Evolutionary conservation across 2,113 vertebrate genomes (phyloP).

Genomic region (Marmota flaviventris): DNA sequence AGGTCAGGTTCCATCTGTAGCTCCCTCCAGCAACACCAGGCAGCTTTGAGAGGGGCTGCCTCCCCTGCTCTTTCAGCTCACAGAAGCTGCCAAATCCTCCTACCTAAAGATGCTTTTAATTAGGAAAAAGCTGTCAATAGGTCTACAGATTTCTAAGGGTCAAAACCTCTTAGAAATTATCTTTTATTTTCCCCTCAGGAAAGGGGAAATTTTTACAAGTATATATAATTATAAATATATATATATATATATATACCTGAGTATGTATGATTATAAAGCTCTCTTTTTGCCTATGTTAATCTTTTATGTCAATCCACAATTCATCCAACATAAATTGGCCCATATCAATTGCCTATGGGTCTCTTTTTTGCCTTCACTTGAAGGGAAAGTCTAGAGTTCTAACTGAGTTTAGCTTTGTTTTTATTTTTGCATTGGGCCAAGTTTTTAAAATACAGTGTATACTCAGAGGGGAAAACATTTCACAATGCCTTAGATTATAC

Average conservation of each 20-base stretch:
- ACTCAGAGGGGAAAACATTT: not conserved
- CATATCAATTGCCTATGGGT: not conserved
- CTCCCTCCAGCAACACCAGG: not conserved
- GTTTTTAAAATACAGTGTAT: not conserved
- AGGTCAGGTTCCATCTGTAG: not conserved
- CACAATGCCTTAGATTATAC: not conserved
- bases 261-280: not conserved
- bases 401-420: constrained; percentile 13
- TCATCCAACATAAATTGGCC: not conserved
- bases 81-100: not conserved
- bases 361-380: constrained; percentile 45
- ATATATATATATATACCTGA: not conserved
- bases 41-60: not conserved
- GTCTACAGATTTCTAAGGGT: not conserved
- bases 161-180: not conserved
- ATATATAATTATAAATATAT: not conserved
- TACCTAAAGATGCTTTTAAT: not conserved
- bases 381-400: constrained; percentile 27
- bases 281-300: not conserved
- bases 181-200: not conserved
- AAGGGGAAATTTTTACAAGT: not conserved
- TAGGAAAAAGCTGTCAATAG: not conserved
- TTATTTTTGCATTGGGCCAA: constrained; percentile 13
- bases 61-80: not conserved
- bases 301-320: not conserved